A percentile compares a stretch with the other conserved stretches of the same genome.
phyloP scores from a whole-genome alignment of 2,797 vertebrate genomes.

The Poeciliopsis infans region DNA sequence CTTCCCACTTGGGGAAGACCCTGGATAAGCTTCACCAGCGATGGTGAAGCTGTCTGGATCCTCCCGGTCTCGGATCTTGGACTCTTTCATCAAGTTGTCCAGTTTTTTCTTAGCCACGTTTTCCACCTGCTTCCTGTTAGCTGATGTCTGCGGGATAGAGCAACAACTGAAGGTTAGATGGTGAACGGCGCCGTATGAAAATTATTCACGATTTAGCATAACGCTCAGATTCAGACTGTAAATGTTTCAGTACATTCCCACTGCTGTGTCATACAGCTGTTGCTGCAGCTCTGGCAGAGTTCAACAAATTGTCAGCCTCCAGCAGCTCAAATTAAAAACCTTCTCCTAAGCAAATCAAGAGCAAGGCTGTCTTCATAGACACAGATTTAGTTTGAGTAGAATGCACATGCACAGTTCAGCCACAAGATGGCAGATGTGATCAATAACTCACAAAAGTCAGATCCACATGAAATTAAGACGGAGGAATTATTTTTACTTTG shows the following conservation, averaged over 20 bases:
- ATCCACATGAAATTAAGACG: not conserved
- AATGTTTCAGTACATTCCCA: not conserved
- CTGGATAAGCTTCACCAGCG: too few species aligned
- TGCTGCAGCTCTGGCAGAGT: not conserved
- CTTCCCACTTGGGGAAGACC: conserved; percentile 81
- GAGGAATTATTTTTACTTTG: not conserved
- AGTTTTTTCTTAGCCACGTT: conserved; percentile 95
- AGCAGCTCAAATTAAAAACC: not conserved
- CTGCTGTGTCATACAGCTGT: not conserved
- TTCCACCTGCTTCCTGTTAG: conserved; percentile 92
- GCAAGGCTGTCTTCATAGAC: not conserved
- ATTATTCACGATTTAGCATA: not conserved
- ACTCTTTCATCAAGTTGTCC: conserved; percentile 95
- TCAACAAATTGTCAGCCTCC: not conserved
- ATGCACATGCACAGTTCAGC: conserved; percentile 43
- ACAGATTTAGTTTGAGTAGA: not conserved
- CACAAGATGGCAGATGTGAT: conserved; percentile 60
- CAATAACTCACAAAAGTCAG: conserved; percentile 6
- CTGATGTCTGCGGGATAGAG: conserved; percentile 81
- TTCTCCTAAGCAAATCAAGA: not conserved
- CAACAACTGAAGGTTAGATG: not conserved
- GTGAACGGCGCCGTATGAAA: not conserved
- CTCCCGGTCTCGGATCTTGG: conserved; percentile 93
- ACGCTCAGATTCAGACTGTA: not conserved
- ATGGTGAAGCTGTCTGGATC: conserved; percentile 91